Base-by-base conservation (phyloP, 2,888 invertebrate species). In the Stenichneumon culpator region DNA sequence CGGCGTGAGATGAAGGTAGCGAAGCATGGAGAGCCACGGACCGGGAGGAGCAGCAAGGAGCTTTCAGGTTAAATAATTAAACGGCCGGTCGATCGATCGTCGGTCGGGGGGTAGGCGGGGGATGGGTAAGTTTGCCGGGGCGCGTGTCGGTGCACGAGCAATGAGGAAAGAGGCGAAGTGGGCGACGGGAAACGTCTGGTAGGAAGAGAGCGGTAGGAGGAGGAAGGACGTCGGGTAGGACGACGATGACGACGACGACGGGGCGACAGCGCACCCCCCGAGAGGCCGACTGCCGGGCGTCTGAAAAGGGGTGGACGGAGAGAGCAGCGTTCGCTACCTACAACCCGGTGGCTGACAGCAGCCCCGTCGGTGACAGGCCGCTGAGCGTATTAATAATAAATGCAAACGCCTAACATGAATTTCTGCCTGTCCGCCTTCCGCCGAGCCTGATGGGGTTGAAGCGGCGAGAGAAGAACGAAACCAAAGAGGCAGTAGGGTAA, bases 381-480 rank as follows among this genome's bases (percentile, higher is more conserved):
- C 89, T 89, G 90, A 92, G 89, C 90, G 92, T 91, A 93, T 93
- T 92, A 93, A 93, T 93, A 93, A 93, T 93, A 93, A 92, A 93
- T 93, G 93, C 91, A 92, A 93, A 93, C 93, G 91, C 90, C 91
- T 92, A 92, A 92, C 93, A 92, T 92, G 92, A 92, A 92, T 93
- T 91, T 92, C 92, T 90, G 90, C 89, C 91, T 87, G 86, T 77
- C 82, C 85, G 75, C 83, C 82, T 81, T 78, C 68, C 80, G 78
- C 72, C 84, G 65, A 68, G 78, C 28, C 75, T 54, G 63, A 65
- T 67, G 69, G 57, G 75, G 57, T 32, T 65, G 70, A 79, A 63
- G 52, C 36, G 32, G 70, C 50, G 63, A 32, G 79, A 22, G 70
- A 70, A 19, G 63, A 79, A 36, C 63, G 50, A 50, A 83, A 68